A percentile compares a stretch with the other conserved stretches of the same genome.
These are phyloP conservation scores for Pogonophryne albipinna DNA, from an alignment of 2,797 vertebrate genomes.

Conservation along the genomic window DNA sequence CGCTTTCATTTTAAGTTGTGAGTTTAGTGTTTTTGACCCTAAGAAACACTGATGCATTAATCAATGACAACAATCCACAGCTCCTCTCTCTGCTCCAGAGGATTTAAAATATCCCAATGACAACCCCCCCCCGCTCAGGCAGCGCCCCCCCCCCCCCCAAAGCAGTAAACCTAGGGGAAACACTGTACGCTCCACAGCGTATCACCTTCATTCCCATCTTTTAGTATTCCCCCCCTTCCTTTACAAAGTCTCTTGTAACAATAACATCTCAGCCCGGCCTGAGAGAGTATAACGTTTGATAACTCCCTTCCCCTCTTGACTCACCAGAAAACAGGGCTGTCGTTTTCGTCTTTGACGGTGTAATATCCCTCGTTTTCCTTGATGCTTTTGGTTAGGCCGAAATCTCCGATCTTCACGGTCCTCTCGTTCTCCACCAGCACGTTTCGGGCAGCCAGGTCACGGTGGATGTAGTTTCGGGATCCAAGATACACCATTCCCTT, in stretches of 20 bases:
- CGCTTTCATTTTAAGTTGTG: too few species aligned
- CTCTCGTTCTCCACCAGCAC: constrained; percentile 95
- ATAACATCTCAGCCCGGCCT: background rate
- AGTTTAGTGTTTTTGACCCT: too few species aligned
- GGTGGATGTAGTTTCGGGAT: constrained; percentile 93
- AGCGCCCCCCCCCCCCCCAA: too few species aligned
- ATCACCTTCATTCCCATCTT: background rate
- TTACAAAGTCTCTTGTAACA: constrained; percentile 3
- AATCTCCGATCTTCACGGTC: constrained; percentile 97
- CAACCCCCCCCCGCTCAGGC: too few species aligned
- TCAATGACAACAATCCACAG: too few species aligned
- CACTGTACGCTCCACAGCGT: too few species aligned
- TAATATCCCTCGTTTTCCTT: constrained; percentile 97
- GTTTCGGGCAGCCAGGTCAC: constrained; percentile 95
- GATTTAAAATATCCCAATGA: too few species aligned
- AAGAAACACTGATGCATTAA: too few species aligned
- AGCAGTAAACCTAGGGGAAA: too few species aligned
- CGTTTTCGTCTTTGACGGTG: constrained; percentile 94
- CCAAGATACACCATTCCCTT: constrained; percentile 98
- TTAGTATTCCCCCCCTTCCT: background rate
- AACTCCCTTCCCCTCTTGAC: background rate
- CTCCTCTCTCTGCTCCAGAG: too few species aligned
- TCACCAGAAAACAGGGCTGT: constrained; percentile 98
- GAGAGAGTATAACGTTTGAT: background rate
- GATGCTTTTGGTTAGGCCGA: constrained; percentile 96